A percentile compares a stretch with the other conserved stretches of the same genome.
phyloP scores from a whole-genome alignment of 2,797 vertebrate genomes.

The Chlorospingus flavigularis region DNA sequence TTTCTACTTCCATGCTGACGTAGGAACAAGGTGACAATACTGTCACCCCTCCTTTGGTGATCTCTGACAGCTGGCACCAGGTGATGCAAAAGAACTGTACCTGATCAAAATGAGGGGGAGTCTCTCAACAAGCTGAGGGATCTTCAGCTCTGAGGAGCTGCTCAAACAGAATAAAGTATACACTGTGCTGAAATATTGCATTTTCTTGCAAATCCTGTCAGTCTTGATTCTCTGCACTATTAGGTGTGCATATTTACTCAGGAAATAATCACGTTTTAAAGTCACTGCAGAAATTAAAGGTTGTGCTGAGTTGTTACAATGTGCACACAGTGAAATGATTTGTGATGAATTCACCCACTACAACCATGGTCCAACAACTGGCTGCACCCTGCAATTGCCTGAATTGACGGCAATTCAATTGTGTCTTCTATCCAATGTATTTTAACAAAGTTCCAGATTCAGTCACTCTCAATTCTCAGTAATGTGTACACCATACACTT shows the following conservation, averaged over 20 bases:
- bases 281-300: background rate
- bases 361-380: background rate
- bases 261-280: background rate
- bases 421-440: background rate
- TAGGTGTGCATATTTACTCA: background rate
- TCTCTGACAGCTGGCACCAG: background rate
- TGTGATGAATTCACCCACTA: background rate
- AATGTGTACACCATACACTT: background rate
- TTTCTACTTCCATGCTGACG: background rate
- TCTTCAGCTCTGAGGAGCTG: slow-evolving; percentile 29
- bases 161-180: background rate
- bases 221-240: background rate
- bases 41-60: background rate
- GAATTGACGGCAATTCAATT: background rate
- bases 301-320: background rate
- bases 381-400: background rate
- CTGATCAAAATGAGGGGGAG: background rate
- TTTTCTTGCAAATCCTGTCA: background rate
- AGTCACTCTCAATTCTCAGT: background rate
- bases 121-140: background rate
- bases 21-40: background rate
- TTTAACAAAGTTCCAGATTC: background rate
- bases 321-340: background rate
- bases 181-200: background rate
- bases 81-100: background rate